Conservation (phyloP, 2,888 invertebrate species). For the Neoascia interrupta region DNA sequence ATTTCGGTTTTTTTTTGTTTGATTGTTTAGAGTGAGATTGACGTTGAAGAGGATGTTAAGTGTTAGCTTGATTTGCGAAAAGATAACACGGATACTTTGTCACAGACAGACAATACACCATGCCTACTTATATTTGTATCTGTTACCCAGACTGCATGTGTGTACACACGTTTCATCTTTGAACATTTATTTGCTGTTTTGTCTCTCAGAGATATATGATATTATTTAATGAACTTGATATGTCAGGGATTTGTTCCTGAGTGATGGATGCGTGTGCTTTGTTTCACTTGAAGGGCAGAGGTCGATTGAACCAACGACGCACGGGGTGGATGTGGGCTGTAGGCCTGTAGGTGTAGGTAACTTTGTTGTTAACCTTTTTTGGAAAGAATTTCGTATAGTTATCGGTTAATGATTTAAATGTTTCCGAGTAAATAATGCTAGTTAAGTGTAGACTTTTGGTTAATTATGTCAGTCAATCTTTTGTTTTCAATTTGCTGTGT, state of each 20-base stretch:
- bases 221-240: constrained; percentile 53
- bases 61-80: constrained; percentile 61
- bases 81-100: constrained; percentile 67
- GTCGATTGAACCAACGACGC: too few relatives aligned
- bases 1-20: constrained; percentile 48
- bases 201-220: constrained; percentile 35
- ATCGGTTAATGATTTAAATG: too few relatives aligned
- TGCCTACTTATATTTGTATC: neutral
- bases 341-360: too few relatives aligned
- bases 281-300: too few relatives aligned
- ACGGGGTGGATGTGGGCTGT: too few relatives aligned
- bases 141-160: too few relatives aligned
- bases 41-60: constrained; percentile 67
- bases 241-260: constrained; percentile 38
- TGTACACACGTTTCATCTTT: constrained; percentile 15
- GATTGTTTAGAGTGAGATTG: constrained; percentile 67
- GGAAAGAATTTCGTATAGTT: too few relatives aligned
- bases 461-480: too few relatives aligned
- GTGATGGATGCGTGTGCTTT: constrained; percentile 11
- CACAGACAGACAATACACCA: constrained; percentile 44
- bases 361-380: too few relatives aligned
- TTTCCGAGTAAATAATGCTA: too few relatives aligned
- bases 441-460: too few relatives aligned
- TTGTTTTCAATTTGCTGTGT: too few relatives aligned
- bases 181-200: constrained; percentile 47